Evolutionary conservation across 2,113 vertebrate species (phyloP).

Genomic region (Saguinus midas): DNA sequence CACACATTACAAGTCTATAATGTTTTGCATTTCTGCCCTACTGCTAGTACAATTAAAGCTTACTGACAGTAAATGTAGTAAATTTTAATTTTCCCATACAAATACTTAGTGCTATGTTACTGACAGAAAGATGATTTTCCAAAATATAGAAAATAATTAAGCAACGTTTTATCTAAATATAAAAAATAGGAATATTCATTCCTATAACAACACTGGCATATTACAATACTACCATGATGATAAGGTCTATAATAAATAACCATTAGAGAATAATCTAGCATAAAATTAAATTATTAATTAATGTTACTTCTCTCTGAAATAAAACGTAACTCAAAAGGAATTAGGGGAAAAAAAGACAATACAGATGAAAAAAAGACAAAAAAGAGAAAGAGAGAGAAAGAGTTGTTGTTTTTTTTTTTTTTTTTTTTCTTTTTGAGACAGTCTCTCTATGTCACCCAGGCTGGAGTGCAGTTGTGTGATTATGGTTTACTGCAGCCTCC

Average conservation of each 20-base stretch:
- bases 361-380: too few relatives aligned
- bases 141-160: slow-evolving; percentile 51
- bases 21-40: slow-evolving; percentile 76
- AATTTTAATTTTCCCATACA: slow-evolving; percentile 55
- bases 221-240: neutral
- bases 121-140: slow-evolving; percentile 42
- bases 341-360: neutral
- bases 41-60: slow-evolving; percentile 76
- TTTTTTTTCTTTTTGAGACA: too few relatives aligned
- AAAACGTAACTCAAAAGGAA: slow-evolving; percentile 6
- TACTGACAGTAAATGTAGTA: slow-evolving; percentile 73
- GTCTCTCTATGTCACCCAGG: too few relatives aligned
- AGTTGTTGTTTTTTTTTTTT: too few relatives aligned
- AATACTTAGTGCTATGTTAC: slow-evolving; percentile 58
- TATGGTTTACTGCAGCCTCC: too few relatives aligned
- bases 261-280: neutral
- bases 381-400: too few relatives aligned
- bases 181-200: slow-evolving; percentile 64
- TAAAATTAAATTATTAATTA: neutral
- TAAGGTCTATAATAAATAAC: neutral
- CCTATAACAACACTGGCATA: neutral
- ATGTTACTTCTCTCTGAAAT: neutral
- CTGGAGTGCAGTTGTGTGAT: too few relatives aligned
- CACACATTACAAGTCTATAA: slow-evolving; percentile 74
- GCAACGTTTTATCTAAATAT: slow-evolving; percentile 62